A percentile compares a stretch with the other conserved stretches of the same genome.
Conservation (phyloP, 2,888 invertebrate species). For the Agrypnus murinus region DNA sequence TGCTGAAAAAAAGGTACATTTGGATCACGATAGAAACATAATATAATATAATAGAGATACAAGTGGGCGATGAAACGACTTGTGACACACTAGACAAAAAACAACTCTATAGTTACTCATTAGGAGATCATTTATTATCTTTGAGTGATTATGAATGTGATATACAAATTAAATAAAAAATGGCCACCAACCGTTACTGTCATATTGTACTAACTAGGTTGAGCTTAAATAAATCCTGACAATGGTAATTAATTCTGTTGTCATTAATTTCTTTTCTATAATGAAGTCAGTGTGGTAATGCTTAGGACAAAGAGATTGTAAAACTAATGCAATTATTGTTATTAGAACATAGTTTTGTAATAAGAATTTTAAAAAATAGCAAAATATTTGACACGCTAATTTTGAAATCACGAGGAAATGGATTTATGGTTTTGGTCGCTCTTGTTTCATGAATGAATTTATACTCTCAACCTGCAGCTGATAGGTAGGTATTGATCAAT, state of each 20-base stretch:
- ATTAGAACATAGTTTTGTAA: no score
- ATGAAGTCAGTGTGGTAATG: no score
- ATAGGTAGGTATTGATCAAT: no score
- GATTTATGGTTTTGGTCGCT: no score
- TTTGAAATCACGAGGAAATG: no score
- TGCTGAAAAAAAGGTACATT: constrained; percentile 33
- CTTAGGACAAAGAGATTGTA: no score
- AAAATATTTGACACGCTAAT: no score
- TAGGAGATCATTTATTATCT: constrained; percentile 19
- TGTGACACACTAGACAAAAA: constrained; percentile 3
- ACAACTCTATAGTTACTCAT: neutral
- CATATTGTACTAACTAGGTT: constrained; percentile 18
- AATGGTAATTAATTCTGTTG: neutral
- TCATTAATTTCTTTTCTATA: no score
- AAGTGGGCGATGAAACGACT: constrained; percentile 4
- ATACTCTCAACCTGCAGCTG: no score
- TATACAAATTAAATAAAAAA: constrained; percentile 13
- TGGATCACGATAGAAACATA: constrained; percentile 17
- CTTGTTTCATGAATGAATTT: no score
- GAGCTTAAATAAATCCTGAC: constrained; percentile 7
- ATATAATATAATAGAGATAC: constrained; percentile 13
- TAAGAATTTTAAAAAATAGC: no score
- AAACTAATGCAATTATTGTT: no score
- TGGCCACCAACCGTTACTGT: constrained; percentile 15
- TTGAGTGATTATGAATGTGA: constrained; percentile 12